Conservation (phyloP, 1,140 invertebrate genomes). For the Aricia agestis region DNA sequence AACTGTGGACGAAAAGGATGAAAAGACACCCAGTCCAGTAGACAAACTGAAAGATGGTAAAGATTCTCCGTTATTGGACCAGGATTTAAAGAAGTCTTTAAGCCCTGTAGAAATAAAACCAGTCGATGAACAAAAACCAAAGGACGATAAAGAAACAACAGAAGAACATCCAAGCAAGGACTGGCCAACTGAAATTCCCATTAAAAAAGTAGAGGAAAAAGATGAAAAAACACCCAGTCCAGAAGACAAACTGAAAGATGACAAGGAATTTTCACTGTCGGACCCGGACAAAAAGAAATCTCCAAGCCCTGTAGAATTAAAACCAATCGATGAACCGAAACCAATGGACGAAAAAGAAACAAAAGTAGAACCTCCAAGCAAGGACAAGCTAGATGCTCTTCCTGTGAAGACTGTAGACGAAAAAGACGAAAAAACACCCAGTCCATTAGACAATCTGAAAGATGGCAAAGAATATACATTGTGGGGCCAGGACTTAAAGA, state of each 20-base stretch:
- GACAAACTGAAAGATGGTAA: not conserved
- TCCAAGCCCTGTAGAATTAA: conserved; percentile 10
- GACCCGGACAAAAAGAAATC: conserved; percentile 16
- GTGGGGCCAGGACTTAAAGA: no score
- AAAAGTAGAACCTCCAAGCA: not conserved
- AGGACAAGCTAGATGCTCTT: no score
- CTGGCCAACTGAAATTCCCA: not conserved
- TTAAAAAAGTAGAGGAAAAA: not conserved
- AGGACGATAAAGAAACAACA: conserved; percentile 3
- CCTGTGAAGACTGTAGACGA: no score
- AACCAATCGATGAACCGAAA: not conserved
- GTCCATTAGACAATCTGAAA: no score
- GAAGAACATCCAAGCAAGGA: not conserved
- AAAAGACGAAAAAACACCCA: no score
- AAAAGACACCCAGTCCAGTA: not conserved
- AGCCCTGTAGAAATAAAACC: not conserved
- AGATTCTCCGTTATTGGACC: not conserved
- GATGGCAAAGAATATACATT: no score
- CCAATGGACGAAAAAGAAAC: not conserved
- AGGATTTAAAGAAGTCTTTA: not conserved
- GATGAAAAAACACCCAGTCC: conserved; percentile 14
- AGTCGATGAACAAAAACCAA: not conserved
- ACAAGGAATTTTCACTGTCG: not conserved
- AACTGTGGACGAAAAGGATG: not conserved
- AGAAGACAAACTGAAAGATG: not conserved